Evolutionary conservation across 2,797 vertebrate genomes (phyloP).

Genomic region (Poecilia wingei): DNA sequence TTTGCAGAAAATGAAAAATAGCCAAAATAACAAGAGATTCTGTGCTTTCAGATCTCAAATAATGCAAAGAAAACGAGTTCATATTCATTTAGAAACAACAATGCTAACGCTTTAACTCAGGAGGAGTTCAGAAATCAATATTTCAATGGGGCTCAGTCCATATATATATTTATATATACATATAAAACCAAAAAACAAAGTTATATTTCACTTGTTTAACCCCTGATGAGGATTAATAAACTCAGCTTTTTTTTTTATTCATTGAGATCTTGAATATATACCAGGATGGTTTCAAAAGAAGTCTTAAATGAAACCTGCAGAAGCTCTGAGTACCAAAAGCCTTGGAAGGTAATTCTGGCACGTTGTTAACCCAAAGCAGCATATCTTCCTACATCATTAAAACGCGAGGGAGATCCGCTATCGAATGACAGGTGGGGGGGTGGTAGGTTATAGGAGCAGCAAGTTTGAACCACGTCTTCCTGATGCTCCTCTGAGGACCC

Average conservation of each 20-base stretch:
- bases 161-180: too few relatives aligned
- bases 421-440: background rate
- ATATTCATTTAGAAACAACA: too few relatives aligned
- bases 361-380: background rate
- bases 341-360: background rate
- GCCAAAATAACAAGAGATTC: too few relatives aligned
- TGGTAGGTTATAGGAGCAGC: slow-evolving; percentile 18
- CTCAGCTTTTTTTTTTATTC: background rate
- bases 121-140: too few relatives aligned
- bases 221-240: background rate
- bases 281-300: background rate
- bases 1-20: too few relatives aligned
- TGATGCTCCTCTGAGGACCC: slow-evolving; percentile 21
- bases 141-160: too few relatives aligned
- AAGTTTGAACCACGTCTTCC: slow-evolving; percentile 55
- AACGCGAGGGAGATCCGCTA: background rate
- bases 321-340: background rate
- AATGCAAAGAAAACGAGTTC: too few relatives aligned
- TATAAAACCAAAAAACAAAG: background rate
- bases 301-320: background rate
- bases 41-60: too few relatives aligned
- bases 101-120: too few relatives aligned
- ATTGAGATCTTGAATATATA: background rate
- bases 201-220: background rate
- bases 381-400: background rate